Base-by-base conservation (phyloP, 1,140 invertebrate species). In the Orchesella cincta region DNA sequence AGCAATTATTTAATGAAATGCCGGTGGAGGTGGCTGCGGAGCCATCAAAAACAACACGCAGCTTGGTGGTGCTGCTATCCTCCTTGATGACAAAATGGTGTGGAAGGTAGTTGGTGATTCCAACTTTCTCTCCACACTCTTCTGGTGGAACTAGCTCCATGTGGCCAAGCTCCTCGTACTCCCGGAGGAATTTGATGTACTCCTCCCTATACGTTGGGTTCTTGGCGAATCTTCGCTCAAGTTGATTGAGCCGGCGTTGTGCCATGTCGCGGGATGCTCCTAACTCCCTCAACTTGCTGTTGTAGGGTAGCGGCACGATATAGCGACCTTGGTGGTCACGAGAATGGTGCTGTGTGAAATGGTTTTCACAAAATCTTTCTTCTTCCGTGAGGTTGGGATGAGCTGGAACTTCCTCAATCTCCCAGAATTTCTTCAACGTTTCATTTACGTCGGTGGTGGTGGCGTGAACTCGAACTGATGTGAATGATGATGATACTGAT, bases 1-100 rank as follows among this genome's bases (percentile, higher is more conserved):
- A n/a, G n/a, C n/a, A n/a, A n/a, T 82, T 72, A 64, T 85, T 84
- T 16, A 85, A 57, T 1, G 82, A 84, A 20, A 74, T 76, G 26
- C 82, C 83, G 14, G 46, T 46, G 16, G 35, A 57, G 16, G 74
- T 54, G 5, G 29, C n/a, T 14, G 70, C 51, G 0, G 74, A 83
- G 5, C 74, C 83, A 74, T 84, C 81, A 71, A 83, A 84, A 0
- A 84, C 83, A 0, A 82, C 67, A 0, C 84, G 73, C 0, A 82
- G 1, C 67, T 82, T 82, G 34, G 82, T 83, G 0, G 80, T 81
- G 0, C 23, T 62, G 31, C 78, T 83, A 0, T 80, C 52, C 73
- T 77, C 76, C 14, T 81, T 81, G 2, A 84, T 77, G 0, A 84
- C 83, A 0, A 81, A 74, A 18, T 82, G 80, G 75, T 84, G 84